These are phyloP conservation scores for Megalonaias nervosa DNA, from an alignment of 1,140 invertebrate genomes.

Conservation along the genomic window DNA sequence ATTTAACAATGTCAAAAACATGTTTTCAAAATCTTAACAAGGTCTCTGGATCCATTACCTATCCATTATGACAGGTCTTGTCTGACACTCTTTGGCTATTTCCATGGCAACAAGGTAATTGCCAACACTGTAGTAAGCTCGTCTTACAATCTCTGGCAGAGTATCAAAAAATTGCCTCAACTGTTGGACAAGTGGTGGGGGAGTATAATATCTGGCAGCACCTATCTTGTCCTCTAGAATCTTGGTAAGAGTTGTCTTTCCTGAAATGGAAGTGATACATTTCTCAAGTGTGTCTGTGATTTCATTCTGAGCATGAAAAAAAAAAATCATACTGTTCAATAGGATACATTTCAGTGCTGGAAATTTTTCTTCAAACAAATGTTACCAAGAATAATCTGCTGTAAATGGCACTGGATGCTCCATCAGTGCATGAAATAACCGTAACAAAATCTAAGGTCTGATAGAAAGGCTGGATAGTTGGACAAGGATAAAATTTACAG, in stretches of 20 bases:
- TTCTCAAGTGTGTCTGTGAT: too few relatives aligned
- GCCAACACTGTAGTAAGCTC: slow-evolving; percentile 57
- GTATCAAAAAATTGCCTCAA: slow-evolving; percentile 48
- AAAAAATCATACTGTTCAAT: too few relatives aligned
- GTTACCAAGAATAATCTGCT: too few relatives aligned
- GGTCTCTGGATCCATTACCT: slow-evolving; percentile 36
- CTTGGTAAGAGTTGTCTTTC: slow-evolving; percentile 59
- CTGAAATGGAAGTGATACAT: slow-evolving; percentile 17
- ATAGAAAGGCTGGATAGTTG: too few relatives aligned
- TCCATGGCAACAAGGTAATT: slow-evolving; percentile 59
- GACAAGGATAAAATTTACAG: too few relatives aligned
- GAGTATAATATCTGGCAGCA: slow-evolving; percentile 45
- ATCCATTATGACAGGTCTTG: slow-evolving; percentile 56
- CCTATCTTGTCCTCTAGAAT: slow-evolving; percentile 43
- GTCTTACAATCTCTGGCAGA: slow-evolving; percentile 53
- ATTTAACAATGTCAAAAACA: neutral
- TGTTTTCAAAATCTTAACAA: too few relatives aligned
- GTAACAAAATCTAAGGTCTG: too few relatives aligned
- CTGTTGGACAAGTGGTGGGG: slow-evolving; percentile 43
- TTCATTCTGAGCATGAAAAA: too few relatives aligned
- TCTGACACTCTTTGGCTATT: slow-evolving; percentile 49
- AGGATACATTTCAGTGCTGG: too few relatives aligned
- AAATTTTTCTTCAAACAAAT: too few relatives aligned
- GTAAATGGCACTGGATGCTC: too few relatives aligned
- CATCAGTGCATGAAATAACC: too few relatives aligned